Evolutionary conservation across 2,888 invertebrate genomes (phyloP).

Genomic region (Dysmachus trigonus): DNA sequence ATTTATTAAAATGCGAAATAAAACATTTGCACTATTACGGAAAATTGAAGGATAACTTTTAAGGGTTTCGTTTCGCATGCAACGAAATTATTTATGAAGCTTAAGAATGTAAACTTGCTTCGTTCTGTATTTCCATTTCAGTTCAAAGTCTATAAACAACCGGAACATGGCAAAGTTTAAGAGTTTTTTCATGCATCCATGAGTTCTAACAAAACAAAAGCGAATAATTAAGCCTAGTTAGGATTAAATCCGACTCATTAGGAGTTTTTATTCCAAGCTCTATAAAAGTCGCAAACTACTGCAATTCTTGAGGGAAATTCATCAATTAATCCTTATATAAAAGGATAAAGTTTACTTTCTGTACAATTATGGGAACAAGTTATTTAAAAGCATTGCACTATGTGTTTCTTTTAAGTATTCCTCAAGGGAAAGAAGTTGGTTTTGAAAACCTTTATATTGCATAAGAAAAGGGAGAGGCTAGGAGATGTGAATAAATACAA

Average conservation of each 20-base stretch:
- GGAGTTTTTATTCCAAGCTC: background rate
- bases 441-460: background rate
- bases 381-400: background rate
- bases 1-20: background rate
- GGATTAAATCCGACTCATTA: slow-evolving; percentile 1
- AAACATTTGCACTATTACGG: background rate
- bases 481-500: no score
- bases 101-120: background rate
- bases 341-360: background rate
- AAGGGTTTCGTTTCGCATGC: background rate
- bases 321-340: background rate
- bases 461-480: no score
- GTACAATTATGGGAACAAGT: background rate
- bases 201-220: slow-evolving; percentile 10
- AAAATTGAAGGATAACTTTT: background rate
- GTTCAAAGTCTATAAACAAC: background rate
- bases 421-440: background rate
- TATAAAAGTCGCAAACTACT: background rate
- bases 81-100: background rate
- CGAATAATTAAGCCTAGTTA: background rate
- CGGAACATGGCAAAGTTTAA: background rate
- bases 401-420: background rate
- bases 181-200: background rate
- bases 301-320: background rate
- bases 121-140: background rate